Evolutionary conservation across 2,113 vertebrate species (phyloP).

Genomic region (Vicugna pacos): DNA sequence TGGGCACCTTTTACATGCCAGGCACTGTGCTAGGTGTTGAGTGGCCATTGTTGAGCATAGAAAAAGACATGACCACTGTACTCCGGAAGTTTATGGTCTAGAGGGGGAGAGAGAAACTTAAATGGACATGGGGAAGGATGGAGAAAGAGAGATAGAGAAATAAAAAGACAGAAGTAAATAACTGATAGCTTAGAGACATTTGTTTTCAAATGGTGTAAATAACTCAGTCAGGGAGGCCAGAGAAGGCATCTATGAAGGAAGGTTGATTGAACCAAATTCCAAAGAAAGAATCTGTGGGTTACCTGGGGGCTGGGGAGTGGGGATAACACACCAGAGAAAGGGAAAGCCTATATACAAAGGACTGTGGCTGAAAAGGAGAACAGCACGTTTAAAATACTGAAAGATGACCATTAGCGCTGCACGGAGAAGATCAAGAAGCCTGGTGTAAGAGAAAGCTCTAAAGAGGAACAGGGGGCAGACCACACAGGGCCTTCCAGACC

Average conservation of each 20-base stretch:
- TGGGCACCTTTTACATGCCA: conserved; percentile 28
- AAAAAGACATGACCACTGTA: not conserved
- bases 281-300: not conserved
- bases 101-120: not conserved
- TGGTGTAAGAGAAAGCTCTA: not conserved
- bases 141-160: not conserved
- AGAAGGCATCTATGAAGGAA: not conserved
- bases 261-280: not conserved
- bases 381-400: not conserved
- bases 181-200: not conserved
- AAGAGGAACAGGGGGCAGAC: not conserved
- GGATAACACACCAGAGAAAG: not conserved
- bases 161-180: not conserved
- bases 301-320: not conserved
- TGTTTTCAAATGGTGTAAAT: not conserved
- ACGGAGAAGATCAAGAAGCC: not conserved
- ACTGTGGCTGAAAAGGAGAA: not conserved
- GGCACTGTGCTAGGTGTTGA: not conserved
- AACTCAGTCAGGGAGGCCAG: not conserved
- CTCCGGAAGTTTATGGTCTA: not conserved
- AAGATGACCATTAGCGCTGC: not conserved
- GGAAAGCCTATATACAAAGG: not conserved
- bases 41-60: not conserved
- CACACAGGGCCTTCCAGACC: not conserved
- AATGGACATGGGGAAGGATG: not conserved